Conservation (phyloP, 2,888 invertebrate species). For the Troides oblongomaculatus region DNA sequence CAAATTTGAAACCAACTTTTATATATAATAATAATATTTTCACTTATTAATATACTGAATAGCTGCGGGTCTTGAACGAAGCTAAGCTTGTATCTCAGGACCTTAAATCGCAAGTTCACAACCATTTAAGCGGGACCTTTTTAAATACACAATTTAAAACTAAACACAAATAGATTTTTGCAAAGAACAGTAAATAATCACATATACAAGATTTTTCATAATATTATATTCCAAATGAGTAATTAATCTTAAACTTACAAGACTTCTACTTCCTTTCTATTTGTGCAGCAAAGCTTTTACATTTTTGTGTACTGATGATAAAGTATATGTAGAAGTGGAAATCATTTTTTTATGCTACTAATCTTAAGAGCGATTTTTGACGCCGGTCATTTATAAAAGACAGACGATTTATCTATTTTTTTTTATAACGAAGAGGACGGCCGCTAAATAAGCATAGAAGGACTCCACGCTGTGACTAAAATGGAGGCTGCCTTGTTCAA, state of each 20-base stretch:
- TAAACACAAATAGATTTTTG: too few relatives aligned
- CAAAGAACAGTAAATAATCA: too few relatives aligned
- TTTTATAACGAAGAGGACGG: conserved; percentile 58
- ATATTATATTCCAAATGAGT: background rate
- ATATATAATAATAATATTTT: too few relatives aligned
- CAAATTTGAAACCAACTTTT: too few relatives aligned
- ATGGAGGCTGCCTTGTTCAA: conserved; percentile 53
- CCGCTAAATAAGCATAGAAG: conserved; percentile 62
- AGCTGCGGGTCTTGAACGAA: too few relatives aligned
- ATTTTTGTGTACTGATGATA: background rate
- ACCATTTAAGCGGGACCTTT: too few relatives aligned
- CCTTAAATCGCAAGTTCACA: too few relatives aligned
- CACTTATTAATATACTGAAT: too few relatives aligned
- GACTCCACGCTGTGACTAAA: conserved; percentile 72
- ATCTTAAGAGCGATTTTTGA: conserved; percentile 37
- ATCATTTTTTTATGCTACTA: conserved; percentile 33
- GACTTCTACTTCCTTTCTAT: background rate
- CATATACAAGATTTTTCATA: too few relatives aligned
- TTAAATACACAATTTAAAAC: too few relatives aligned
- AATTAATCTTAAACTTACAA: background rate
- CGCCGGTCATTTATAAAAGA: conserved; percentile 28
- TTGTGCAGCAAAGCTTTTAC: background rate
- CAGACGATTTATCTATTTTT: conserved; percentile 36
- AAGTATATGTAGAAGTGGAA: background rate
- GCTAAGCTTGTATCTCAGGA: too few relatives aligned